phyloP scores from a whole-genome alignment of 2,888 invertebrate genomes.

The Eilema sororculum region DNA sequence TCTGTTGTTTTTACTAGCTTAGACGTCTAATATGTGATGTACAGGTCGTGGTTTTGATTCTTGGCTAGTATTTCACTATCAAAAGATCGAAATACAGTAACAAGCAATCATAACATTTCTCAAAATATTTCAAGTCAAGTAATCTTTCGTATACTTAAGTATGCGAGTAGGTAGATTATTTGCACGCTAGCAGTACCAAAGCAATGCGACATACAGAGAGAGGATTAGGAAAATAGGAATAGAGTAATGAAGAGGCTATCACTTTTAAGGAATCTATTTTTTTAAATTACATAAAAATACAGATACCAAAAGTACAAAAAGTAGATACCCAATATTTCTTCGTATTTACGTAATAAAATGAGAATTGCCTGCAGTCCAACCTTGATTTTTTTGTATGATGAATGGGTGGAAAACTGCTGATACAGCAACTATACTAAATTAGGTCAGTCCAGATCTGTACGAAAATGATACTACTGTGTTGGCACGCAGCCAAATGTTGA shows the following conservation, averaged over 20 bases:
- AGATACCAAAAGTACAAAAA: background rate
- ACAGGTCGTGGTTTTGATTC: background rate
- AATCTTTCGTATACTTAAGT: too few species aligned
- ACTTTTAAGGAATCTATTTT: background rate
- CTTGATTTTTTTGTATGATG: background rate
- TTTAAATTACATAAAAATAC: background rate
- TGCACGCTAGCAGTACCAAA: too few species aligned
- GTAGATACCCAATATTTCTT: background rate
- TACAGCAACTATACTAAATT: conserved; percentile 33
- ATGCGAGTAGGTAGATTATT: too few species aligned
- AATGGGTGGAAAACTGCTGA: conserved; percentile 33
- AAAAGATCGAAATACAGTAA: too few species aligned
- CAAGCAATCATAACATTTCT: too few species aligned
- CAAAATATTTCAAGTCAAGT: too few species aligned
- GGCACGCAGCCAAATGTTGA: conserved; percentile 40
- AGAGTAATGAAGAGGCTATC: too few species aligned
- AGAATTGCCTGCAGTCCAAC: background rate
- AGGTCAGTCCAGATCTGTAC: conserved; percentile 37
- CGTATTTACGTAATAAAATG: background rate
- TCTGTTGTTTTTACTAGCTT: too few species aligned
- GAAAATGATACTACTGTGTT: conserved; percentile 38
- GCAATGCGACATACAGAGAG: too few species aligned
- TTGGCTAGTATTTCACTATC: background rate
- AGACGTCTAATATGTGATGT: background rate
- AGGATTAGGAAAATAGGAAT: too few species aligned